A percentile compares a stretch with the other conserved stretches of the same genome.
Evolutionary conservation across 1,140 invertebrate species (phyloP).

Genomic region (Choristoneura fumiferana): DNA sequence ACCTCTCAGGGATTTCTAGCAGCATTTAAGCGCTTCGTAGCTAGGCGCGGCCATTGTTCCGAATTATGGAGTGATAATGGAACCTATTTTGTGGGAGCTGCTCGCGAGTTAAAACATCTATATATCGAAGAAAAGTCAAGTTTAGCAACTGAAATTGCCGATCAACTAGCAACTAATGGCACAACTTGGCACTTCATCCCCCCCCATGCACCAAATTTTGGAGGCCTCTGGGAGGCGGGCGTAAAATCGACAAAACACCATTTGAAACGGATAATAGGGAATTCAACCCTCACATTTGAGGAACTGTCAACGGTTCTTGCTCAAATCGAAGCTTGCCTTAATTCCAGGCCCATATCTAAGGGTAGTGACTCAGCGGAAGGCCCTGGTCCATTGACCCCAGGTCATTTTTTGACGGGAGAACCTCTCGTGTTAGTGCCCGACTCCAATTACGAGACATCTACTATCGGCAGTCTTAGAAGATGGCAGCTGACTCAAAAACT

Average conservation of each 20-base stretch:
- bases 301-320: conserved; percentile 35
- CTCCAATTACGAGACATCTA: neutral
- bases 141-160: neutral
- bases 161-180: conserved; percentile 15
- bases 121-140: neutral
- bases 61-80: neutral
- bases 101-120: too few relatives aligned
- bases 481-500: too few relatives aligned
- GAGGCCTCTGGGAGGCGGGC: too few relatives aligned
- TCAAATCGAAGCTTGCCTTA: conserved; percentile 39
- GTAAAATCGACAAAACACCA: too few relatives aligned
- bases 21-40: too few relatives aligned
- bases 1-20: conserved; percentile 4
- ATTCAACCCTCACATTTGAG: conserved; percentile 29
- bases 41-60: conserved; percentile 1
- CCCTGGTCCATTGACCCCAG: conserved; percentile 23
- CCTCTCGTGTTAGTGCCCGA: too few relatives aligned
- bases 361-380: conserved; percentile 23
- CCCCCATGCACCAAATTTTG: conserved; percentile 22
- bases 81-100: neutral
- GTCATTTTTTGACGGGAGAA: conserved; percentile 31
- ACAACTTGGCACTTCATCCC: neutral
- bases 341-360: conserved; percentile 27
- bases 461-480: neutral
- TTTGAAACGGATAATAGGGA: conserved; percentile 18